Evolutionary conservation across 2,888 invertebrate genomes (phyloP).

Genomic region (Hyppa rectilinea): DNA sequence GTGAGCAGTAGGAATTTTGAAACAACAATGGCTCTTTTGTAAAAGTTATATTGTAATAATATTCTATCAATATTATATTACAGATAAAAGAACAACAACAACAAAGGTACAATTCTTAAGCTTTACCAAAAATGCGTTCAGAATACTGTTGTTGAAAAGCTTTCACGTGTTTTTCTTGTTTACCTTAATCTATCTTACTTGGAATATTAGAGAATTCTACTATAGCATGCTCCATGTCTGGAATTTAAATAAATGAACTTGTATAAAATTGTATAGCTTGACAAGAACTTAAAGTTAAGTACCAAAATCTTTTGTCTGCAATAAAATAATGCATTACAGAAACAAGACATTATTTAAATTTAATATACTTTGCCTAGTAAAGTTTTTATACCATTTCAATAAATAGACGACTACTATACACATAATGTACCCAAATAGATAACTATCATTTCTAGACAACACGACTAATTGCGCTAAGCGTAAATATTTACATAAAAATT

Average conservation of each 20-base stretch:
- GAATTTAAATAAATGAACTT: constrained; percentile 21
- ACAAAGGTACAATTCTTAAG: constrained; percentile 53
- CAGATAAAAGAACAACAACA: constrained; percentile 58
- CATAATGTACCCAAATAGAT: constrained; percentile 33
- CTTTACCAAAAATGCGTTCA: constrained; percentile 43
- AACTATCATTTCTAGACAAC: constrained; percentile 37
- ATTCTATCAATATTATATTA: too few relatives aligned
- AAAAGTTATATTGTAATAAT: constrained; percentile 63
- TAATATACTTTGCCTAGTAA: constrained; percentile 30
- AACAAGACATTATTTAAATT: constrained; percentile 15
- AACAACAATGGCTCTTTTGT: constrained; percentile 44
- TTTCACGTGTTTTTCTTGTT: constrained; percentile 40
- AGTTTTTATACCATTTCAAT: constrained; percentile 55
- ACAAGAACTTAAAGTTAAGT: constrained; percentile 27
- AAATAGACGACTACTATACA: constrained; percentile 54
- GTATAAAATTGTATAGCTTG: constrained; percentile 8
- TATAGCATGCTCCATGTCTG: constrained; percentile 2
- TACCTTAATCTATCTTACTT: constrained; percentile 51
- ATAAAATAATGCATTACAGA: constrained; percentile 25
- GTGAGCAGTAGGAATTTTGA: constrained; percentile 20
- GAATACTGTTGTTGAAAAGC: constrained; percentile 39
- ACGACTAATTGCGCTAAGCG: constrained; percentile 48
- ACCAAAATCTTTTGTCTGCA: constrained; percentile 7
- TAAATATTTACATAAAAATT: constrained; percentile 53
- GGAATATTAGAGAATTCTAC: constrained; percentile 50